These are phyloP conservation scores for Hexactinellida sp. DNA, from an alignment of 37 sponge, comb jelly and placozoan species.

Conservation along the genomic window DNA sequence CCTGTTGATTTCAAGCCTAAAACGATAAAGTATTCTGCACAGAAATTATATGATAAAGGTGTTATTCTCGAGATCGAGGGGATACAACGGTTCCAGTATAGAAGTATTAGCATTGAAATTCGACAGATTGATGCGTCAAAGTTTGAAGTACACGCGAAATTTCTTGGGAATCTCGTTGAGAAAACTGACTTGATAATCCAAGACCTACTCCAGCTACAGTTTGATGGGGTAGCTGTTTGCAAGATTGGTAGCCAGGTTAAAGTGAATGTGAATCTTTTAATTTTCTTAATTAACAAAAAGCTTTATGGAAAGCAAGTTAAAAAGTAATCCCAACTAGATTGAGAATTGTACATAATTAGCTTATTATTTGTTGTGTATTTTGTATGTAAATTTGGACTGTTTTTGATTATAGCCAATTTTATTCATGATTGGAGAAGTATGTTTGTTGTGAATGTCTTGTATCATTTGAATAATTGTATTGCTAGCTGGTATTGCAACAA, in stretches of 20 bases:
- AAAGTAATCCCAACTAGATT: background rate
- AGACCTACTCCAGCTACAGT: slow-evolving; percentile 91
- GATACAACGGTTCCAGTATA: slow-evolving; percentile 65
- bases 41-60: slow-evolving; percentile 79
- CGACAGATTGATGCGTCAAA: slow-evolving; percentile 57
- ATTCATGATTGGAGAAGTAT: background rate
- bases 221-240: slow-evolving; percentile 91
- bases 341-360: background rate
- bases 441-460: background rate
- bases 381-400: slow-evolving; percentile 11
- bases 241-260: slow-evolving; percentile 87
- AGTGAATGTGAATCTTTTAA: slow-evolving; percentile 93
- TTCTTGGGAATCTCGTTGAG: slow-evolving; percentile 80
- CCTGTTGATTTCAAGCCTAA: slow-evolving; percentile 50
- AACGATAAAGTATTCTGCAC: slow-evolving; percentile 79
- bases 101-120: slow-evolving; percentile 87
- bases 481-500: no score
- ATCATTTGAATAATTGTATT: no score
- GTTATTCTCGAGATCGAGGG: slow-evolving; percentile 95
- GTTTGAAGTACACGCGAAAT: slow-evolving; percentile 90
- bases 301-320: slow-evolving; percentile 62
- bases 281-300: slow-evolving; percentile 94
- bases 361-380: background rate
- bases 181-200: slow-evolving; percentile 79
- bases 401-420: background rate